Evolutionary conservation across 2,797 vertebrate genomes (phyloP), one percentile per base, ranked within the genome.

Genomic region (Sebastes elongatus): DNA sequence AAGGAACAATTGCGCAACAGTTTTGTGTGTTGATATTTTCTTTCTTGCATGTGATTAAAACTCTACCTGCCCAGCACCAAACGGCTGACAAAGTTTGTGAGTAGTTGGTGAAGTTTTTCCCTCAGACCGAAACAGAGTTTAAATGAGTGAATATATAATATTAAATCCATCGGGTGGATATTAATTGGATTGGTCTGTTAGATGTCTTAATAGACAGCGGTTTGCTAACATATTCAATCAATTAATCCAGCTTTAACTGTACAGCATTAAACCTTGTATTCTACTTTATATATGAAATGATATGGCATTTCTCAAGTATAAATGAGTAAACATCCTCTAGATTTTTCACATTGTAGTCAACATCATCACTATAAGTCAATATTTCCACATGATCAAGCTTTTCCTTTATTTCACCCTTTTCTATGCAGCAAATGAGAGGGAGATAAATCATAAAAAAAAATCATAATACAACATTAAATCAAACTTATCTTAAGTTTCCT

Each of bases 21-120:
- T 63, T 62, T 70, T 14, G 52, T 60, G 55, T 76, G 56, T 60
- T 62, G 14, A 5, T 5, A 9, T 80, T 78, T 84, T 73, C 33
- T 78, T 78, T 75, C 55, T 28, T n/a, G 49, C 49, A 52, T n/a
- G 49, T 52, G n/a, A 46, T 46, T 20, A 46, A 46, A 46, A 46
- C 42, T 27, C 20, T 23, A 28, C 33, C 25, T 66, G 20, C 7
- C 7, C 11, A 27, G 10, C 46, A 53, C 22, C 49, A 38, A 33
- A 33, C 4, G 2, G 28, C 10, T 28, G 18, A 10, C 11, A 57
- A 35, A 20, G 30, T 35, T 25, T 49, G 6, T 49, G 10, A 52
- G 18, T 4, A 35, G 22, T 6, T 4, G 20, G 10, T 1, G 5
- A 73, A 72, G 16, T 32, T 49, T 49, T 46, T 16, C 38, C 56